These are phyloP conservation scores for Thereuonema tuberculata DNA, from an alignment of 1,140 invertebrate genomes.

Conservation along the genomic window DNA sequence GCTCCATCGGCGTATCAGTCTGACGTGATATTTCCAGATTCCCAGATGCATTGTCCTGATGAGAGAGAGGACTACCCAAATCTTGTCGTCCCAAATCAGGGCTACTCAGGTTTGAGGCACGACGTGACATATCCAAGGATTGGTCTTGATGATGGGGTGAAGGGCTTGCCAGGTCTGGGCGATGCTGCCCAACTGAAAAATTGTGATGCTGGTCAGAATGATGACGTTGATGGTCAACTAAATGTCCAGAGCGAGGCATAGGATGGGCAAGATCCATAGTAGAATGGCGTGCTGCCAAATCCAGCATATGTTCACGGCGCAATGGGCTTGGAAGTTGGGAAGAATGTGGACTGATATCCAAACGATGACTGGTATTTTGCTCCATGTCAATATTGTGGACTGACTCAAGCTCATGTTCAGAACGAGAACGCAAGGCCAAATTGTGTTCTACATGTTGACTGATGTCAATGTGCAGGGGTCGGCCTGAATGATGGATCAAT, in stretches of 20 bases:
- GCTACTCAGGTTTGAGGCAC: slow-evolving; percentile 2
- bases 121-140: slow-evolving; percentile 1
- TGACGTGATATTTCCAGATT: neutral
- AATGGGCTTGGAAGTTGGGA: neutral
- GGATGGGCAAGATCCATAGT: neutral
- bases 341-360: slow-evolving; percentile 1
- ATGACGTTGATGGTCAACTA: neutral
- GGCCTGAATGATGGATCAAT: neutral
- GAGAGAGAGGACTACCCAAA: neutral
- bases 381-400: neutral
- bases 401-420: neutral
- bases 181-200: neutral
- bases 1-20: neutral
- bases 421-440: neutral
- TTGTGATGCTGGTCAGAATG: neutral
- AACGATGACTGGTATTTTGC: neutral
- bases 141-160: neutral
- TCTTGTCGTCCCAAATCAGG: neutral
- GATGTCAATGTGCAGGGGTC: neutral
- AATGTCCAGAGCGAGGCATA: neutral
- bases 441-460: neutral
- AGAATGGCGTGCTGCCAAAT: neutral
- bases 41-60: neutral
- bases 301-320: neutral
- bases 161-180: neutral